Base-by-base conservation (phyloP, 2,797 vertebrate species). In the Muraenolepis orangiensis region DNA sequence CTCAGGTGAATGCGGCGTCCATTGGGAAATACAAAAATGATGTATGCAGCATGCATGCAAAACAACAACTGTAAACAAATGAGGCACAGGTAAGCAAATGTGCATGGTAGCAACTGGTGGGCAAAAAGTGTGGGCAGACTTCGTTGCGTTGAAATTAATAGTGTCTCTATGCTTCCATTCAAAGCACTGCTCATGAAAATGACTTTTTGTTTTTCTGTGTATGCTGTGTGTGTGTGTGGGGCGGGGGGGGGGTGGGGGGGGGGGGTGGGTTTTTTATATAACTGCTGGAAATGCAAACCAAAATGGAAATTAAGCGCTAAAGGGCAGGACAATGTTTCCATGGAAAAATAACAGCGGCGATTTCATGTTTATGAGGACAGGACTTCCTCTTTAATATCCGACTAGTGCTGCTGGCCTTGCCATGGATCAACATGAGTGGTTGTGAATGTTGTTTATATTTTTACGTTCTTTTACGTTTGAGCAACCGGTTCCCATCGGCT, bases 201-300 rank as follows among this genome's bases (percentile, higher is more conserved):
- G 31, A n/a, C 46, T 51, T 72, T 69, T 72, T 69, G 72, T 78
- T n/a, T 69, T 66, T 71, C 74, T 86, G 30, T 75, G 77, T 38
- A 10, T 38, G 8, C 36, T n/a, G n/a, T n/a, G n/a, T n/a, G n/a
- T n/a, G n/a, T n/a, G n/a, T n/a, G n/a, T n/a, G n/a, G n/a, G n/a
- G n/a, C n/a, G n/a, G n/a, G n/a, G n/a, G n/a, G n/a, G n/a, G n/a
- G n/a, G n/a, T n/a, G n/a, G n/a, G n/a, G n/a, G n/a, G n/a, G 36
- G 6, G 6, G 36, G 36, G 36, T 70, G 72, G 72, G 29, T 75
- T 77, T 67, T 73, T 76, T 20, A 46, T 74, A 32, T 28, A 31
- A 75, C n/a, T 80, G 11, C 77, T 76, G 72, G 70, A 78, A 87
- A 81, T 81, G 74, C 36, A 88, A 87, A 87, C 77, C 87, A 82